Evolutionary conservation across 2,113 vertebrate species (phyloP), one percentile per base, ranked within the genome.

Genomic region (Boulengeromyrus knoepffleri): DNA sequence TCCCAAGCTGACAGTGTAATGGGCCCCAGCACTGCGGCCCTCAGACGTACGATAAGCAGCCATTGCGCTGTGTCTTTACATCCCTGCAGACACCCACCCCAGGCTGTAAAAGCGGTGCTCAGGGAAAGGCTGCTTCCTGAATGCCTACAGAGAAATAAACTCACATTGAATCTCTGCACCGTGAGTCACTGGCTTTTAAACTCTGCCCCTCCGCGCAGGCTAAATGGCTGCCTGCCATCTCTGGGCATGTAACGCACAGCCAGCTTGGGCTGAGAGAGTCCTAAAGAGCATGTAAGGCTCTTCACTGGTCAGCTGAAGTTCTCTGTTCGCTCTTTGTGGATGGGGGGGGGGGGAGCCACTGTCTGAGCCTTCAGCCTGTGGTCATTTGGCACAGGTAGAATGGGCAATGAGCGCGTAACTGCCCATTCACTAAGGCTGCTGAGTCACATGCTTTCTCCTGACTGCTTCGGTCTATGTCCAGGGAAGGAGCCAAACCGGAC

Each of bases 181-280:
- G 8, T 85, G 66, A 88, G 85, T 88, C 89, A 58, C 24, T 86
- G 53, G 50, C 80, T 89, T 85, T 86, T 52, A 89, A 90, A 85
- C 83, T 85, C 19, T 49, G 87, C 80, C 27, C 50, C 83, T 80
- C 39, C 12, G 9, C n/a, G n/a, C 7, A 3, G 83, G 13, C 58
- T 84, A 62, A 89, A 62, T 85, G 80, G 42, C 89, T 15, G 74
- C 42, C 52, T 62, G 89, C 53, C 62, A 84, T 62, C 42, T n/a
- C 50, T 56, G 52, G 39, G 42, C 36, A 62, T 47, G 50, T 46
- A 58, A 58, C 7, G 21, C 80, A 53, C 15, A 10, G 52, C 46
- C 10, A 2, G 52, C 6, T 10, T n/a, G 13, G 52, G 36, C 1
- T 85, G 89, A 85, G 19, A 27, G 77, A 80, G 10, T 80, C 89